These are phyloP conservation scores for Litocranius walleri DNA, from an alignment of 2,113 vertebrate species.

Conservation along the genomic window DNA sequence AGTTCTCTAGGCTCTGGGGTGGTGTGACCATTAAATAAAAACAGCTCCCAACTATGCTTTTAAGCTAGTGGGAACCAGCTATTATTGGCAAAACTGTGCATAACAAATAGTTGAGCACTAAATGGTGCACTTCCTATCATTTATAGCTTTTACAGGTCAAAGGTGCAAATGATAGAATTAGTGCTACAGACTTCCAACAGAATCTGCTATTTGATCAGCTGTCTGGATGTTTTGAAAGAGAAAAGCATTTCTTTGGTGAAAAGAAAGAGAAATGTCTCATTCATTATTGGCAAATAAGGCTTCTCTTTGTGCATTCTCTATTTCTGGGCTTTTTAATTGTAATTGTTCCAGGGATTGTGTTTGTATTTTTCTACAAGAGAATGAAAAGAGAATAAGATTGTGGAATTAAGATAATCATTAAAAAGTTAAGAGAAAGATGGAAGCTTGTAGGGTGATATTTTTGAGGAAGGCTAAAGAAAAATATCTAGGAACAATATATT, in stretches of 20 bases:
- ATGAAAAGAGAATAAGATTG: neutral
- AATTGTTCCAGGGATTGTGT: neutral
- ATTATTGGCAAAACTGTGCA: neutral
- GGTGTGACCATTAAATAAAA: neutral
- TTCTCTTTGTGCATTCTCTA: neutral
- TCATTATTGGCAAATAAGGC: neutral
- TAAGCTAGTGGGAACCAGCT: neutral
- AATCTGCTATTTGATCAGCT: constrained; percentile 12
- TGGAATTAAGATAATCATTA: neutral
- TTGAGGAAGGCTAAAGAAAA: neutral
- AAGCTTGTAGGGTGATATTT: neutral
- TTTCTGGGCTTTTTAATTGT: neutral
- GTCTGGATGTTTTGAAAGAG: neutral
- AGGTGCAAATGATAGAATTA: neutral
- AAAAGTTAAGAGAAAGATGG: neutral
- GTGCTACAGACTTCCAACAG: neutral
- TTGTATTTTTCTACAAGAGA: neutral
- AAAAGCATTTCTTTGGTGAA: neutral
- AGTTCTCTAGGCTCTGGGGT: neutral
- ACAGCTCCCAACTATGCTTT: neutral
- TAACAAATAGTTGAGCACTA: neutral
- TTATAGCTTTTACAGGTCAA: neutral
- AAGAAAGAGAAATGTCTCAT: neutral
- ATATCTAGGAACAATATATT: neutral
- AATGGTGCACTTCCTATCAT: neutral